A percentile compares a stretch with the other conserved stretches of the same genome.
These are phyloP conservation scores for Watersipora subatra DNA, from an alignment of 1,140 invertebrate genomes.

Conservation along the genomic window DNA sequence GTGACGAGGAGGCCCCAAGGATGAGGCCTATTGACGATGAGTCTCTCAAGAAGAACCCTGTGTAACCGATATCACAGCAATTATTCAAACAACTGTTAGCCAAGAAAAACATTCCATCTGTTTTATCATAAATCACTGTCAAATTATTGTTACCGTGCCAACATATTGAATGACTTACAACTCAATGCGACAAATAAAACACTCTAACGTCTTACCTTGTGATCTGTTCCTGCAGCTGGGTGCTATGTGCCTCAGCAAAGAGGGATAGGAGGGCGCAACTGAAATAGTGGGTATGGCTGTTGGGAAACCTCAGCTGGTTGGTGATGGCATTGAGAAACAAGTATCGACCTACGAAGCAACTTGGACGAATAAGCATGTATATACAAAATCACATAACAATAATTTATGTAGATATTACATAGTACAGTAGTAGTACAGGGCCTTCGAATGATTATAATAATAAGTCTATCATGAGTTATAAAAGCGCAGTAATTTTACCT, in stretches of 20 bases:
- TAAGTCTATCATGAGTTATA: too few relatives aligned
- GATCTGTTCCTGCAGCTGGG: slow-evolving; percentile 78
- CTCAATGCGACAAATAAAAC: too few relatives aligned
- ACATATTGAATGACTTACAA: too few relatives aligned
- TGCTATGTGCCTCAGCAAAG: slow-evolving; percentile 93
- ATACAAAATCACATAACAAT: too few relatives aligned
- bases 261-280: slow-evolving; percentile 89
- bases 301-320: slow-evolving; percentile 95
- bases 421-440: too few relatives aligned
- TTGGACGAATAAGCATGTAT: slow-evolving; percentile 15
- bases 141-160: too few relatives aligned
- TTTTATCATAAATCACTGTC: too few relatives aligned
- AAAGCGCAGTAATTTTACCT: too few relatives aligned
- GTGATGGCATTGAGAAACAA: slow-evolving; percentile 95
- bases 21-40: slow-evolving; percentile 95
- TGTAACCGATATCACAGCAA: slow-evolving; percentile 14
- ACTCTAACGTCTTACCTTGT: too few relatives aligned
- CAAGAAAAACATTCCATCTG: background rate
- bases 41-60: slow-evolving; percentile 82
- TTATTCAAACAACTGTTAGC: slow-evolving; percentile 3
- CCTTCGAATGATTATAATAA: too few relatives aligned
- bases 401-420: too few relatives aligned
- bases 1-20: slow-evolving; percentile 98
- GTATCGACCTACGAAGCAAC: slow-evolving; percentile 65
- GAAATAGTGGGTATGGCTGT: slow-evolving; percentile 98